Evolutionary conservation across 2,797 vertebrate species (phyloP).

Genomic region (Gambusia yucatana): DNA sequence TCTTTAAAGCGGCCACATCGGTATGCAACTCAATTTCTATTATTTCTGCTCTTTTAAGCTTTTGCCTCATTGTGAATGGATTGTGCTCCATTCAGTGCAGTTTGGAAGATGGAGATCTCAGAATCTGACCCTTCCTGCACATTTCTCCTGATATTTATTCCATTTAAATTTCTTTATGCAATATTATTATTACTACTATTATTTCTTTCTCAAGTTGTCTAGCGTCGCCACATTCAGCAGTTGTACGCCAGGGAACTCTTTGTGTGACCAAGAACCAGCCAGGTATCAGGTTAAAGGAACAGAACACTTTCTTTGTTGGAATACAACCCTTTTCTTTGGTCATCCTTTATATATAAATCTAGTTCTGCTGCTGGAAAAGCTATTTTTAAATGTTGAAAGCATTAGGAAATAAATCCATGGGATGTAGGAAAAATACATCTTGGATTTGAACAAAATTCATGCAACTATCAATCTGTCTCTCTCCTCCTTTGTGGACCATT

Average conservation of each 20-base stretch:
- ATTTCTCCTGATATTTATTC: no score
- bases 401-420: background rate
- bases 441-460: background rate
- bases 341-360: background rate
- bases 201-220: no score
- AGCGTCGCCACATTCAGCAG: no score
- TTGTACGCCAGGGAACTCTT: no score
- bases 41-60: background rate
- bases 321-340: no score
- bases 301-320: no score
- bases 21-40: background rate
- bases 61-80: background rate
- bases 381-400: background rate
- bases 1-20: background rate
- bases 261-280: no score
- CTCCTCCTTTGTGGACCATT: background rate
- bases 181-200: no score
- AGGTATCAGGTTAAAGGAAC: no score
- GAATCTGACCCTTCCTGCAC: background rate
- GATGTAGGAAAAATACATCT: background rate
- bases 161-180: no score
- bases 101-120: background rate
- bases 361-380: background rate
- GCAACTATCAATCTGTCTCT: background rate
- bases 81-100: background rate